Evolutionary conservation across 2,113 vertebrate species (phyloP).

Genomic region (Pleuronectes platessa): DNA sequence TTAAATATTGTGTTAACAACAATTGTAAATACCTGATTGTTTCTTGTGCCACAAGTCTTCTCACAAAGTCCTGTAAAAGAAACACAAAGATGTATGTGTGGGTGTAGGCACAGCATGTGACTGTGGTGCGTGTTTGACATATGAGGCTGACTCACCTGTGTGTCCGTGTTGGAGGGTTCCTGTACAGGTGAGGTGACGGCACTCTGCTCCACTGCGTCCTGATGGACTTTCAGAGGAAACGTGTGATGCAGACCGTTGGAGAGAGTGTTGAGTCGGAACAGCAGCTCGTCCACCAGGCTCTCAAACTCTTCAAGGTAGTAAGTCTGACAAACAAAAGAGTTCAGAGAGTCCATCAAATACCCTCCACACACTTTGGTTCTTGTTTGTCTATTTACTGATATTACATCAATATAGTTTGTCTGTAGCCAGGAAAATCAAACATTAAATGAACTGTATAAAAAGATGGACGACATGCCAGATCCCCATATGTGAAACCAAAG

Average conservation of each 20-base stretch:
- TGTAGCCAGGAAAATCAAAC: too few species aligned
- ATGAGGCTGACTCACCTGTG: slow-evolving; percentile 45
- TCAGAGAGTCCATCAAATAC: neutral
- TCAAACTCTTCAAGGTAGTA: slow-evolving; percentile 85
- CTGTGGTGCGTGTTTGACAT: neutral
- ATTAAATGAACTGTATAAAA: too few species aligned
- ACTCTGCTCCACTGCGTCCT: slow-evolving; percentile 15
- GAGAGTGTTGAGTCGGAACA: slow-evolving; percentile 78
- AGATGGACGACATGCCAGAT: too few species aligned
- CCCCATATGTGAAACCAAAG: too few species aligned
- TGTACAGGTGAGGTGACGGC: slow-evolving; percentile 24
- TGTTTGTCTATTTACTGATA: neutral
- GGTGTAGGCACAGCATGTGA: neutral
- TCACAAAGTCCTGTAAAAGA: slow-evolving; percentile 27
- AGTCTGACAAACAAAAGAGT: slow-evolving; percentile 66
- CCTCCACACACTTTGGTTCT: neutral
- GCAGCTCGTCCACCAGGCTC: slow-evolving; percentile 82
- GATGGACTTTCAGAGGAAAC: slow-evolving; percentile 38
- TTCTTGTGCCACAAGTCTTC: slow-evolving; percentile 28
- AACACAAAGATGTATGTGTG: neutral
- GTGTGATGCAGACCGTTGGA: slow-evolving; percentile 71
- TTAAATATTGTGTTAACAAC: neutral
- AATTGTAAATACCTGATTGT: neutral
- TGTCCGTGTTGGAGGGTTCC: slow-evolving; percentile 25
- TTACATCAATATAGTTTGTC: neutral